Conservation (phyloP, 2,113 vertebrate genomes). For the Chaetura pelagica region DNA sequence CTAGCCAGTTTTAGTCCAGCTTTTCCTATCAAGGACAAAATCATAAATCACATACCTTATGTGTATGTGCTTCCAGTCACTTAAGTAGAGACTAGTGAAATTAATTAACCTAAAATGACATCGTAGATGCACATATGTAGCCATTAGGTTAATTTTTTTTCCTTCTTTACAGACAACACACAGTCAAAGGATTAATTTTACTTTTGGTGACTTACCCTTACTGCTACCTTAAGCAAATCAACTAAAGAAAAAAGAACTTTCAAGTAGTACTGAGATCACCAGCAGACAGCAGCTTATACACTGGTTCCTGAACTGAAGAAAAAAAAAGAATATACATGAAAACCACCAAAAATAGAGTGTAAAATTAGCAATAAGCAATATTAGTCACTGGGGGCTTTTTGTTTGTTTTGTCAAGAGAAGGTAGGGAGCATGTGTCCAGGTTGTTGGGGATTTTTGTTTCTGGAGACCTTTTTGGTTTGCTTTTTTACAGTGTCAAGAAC, state of each 20-base stretch:
- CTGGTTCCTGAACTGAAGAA: neutral
- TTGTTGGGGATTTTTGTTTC: neutral
- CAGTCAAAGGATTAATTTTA: neutral
- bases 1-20: neutral
- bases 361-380: neutral
- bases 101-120: neutral
- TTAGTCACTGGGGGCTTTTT: neutral
- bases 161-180: neutral
- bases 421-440: rapidly evolving
- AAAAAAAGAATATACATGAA: neutral
- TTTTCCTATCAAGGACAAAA: neutral
- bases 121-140: rapidly evolving
- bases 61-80: neutral
- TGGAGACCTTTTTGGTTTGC: neutral
- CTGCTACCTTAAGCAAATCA: neutral
- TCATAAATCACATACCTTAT: neutral
- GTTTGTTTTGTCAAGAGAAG: neutral
- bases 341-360: neutral
- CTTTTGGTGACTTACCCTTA: neutral
- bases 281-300: neutral
- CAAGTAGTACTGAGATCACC: neutral
- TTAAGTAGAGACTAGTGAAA: neutral
- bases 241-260: neutral
- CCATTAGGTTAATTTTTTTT: neutral
- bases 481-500: neutral